A percentile compares a stretch with the other conserved stretches of the same genome.
Evolutionary conservation across 2,113 vertebrate genomes (phyloP).

Genomic region (Carlito syrichta): DNA sequence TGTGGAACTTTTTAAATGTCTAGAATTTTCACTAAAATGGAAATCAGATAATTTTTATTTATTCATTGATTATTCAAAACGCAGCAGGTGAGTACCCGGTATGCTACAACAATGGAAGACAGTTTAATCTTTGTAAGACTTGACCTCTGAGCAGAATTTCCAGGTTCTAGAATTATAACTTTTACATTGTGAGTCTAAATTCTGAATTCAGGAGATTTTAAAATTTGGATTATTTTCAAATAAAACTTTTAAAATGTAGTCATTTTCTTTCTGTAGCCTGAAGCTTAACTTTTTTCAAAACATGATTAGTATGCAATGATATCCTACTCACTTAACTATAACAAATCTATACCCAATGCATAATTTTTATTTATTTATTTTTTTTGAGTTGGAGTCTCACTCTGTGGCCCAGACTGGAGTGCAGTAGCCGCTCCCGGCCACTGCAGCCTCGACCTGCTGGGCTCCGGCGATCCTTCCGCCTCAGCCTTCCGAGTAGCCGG

Average conservation of each 20-base stretch:
- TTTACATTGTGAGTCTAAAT: neutral
- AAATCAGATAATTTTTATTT: neutral
- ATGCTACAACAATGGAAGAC: neutral
- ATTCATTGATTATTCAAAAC: neutral
- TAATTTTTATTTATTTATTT: no score
- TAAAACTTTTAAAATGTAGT: neutral
- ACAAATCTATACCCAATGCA: conserved; percentile 67
- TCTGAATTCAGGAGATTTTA: neutral
- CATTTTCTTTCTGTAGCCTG: neutral
- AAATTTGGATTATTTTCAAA: neutral
- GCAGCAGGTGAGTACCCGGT: neutral
- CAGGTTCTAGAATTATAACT: neutral
- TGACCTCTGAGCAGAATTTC: neutral
- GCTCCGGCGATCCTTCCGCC: no score
- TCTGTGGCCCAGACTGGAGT: no score
- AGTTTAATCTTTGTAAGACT: neutral
- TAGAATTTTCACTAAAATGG: neutral
- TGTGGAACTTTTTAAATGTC: neutral
- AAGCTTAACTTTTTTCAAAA: conserved; percentile 62
- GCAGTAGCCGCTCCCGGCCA: no score
- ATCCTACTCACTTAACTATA: conserved; percentile 55
- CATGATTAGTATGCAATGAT: conserved; percentile 59
- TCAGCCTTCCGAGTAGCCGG: no score
- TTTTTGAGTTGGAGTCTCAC: no score
- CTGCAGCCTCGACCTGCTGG: no score